Conservation (phyloP, 2,888 invertebrate species). For the Caenorhabditis becei region DNA sequence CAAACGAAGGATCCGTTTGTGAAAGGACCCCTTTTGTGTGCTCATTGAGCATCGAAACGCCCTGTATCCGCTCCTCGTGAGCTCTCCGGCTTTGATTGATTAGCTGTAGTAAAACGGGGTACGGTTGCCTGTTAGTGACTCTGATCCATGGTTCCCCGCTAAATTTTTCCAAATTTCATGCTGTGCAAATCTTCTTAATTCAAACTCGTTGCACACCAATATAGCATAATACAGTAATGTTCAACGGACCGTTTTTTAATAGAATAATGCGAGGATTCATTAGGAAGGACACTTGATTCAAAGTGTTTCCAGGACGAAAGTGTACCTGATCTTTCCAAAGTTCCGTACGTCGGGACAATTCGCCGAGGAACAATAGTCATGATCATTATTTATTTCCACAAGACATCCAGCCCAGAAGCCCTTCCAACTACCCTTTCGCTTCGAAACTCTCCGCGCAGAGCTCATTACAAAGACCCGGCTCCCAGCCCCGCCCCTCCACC, state of each 20-base stretch:
- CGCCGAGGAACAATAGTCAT: too few species aligned
- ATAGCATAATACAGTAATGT: background rate
- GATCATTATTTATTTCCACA: constrained; percentile 40
- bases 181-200: too few species aligned
- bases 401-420: constrained; percentile 35
- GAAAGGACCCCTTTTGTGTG: constrained; percentile 13
- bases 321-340: constrained; percentile 41
- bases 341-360: constrained; percentile 13
- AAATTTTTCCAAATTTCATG: background rate
- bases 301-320: constrained; percentile 8
- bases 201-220: too few species aligned
- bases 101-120: constrained; percentile 36
- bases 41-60: constrained; percentile 51
- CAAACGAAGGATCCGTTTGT: constrained; percentile 22
- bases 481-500: constrained; percentile 23
- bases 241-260: background rate
- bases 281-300: constrained; percentile 1
- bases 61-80: constrained; percentile 43
- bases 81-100: constrained; percentile 27
- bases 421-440: constrained; percentile 26
- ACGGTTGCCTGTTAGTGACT: constrained; percentile 1
- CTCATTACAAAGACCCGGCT: constrained; percentile 42
- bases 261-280: background rate
- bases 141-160: constrained; percentile 16
- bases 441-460: constrained; percentile 38